phyloP scores from a whole-genome alignment of 2,113 vertebrate genomes.

The Salvator merianae region DNA sequence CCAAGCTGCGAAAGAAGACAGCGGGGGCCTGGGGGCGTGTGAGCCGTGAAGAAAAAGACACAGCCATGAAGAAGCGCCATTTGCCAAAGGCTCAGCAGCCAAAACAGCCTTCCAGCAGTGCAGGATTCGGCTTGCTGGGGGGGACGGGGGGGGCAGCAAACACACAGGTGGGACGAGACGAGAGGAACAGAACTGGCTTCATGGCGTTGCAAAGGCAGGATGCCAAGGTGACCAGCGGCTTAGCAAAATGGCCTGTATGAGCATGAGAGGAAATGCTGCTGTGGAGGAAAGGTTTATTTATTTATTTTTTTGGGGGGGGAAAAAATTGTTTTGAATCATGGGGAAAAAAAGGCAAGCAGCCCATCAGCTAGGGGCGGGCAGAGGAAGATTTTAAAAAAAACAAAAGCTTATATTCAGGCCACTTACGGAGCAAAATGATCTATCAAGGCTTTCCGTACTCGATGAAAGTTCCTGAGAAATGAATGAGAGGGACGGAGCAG shows the following conservation, averaged over 20 bases:
- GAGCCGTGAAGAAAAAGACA: background rate
- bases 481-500: conserved; percentile 44
- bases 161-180: background rate
- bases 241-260: background rate
- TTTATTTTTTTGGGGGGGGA: fast-evolving
- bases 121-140: background rate
- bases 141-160: background rate
- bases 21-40: too few relatives aligned
- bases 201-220: background rate
- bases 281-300: background rate
- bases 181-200: background rate
- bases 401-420: conserved; percentile 40
- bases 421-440: conserved; percentile 89
- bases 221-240: background rate
- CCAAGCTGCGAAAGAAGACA: background rate
- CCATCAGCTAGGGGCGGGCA: conserved; percentile 44
- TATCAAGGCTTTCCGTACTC: conserved; percentile 88
- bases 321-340: background rate
- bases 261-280: conserved; percentile 79
- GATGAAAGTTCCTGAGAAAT: conserved; percentile 89
- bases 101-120: background rate
- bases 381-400: too few relatives aligned
- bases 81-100: background rate
- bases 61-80: background rate
- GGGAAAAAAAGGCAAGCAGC: conserved; percentile 46